Conservation (phyloP, 2,797 vertebrate species). For the Ptychobarbus kaznakovi region DNA sequence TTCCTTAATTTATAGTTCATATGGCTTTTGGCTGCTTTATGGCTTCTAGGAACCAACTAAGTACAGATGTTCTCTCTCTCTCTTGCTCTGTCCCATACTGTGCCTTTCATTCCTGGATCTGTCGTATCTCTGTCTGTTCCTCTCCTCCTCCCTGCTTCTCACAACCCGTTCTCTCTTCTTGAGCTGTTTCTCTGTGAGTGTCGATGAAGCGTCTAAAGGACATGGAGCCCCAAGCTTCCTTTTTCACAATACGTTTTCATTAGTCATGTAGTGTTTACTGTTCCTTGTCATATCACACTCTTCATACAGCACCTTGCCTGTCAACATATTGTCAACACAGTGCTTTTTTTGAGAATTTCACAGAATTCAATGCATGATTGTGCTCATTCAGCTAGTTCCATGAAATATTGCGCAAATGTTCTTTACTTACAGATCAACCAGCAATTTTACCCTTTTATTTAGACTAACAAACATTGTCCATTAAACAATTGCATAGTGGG, state of each 20-base stretch:
- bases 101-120: slow-evolving; percentile 18
- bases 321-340: not conserved
- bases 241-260: not conserved
- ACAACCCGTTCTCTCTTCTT: slow-evolving; percentile 1
- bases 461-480: not conserved
- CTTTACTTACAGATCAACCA: not conserved
- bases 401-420: not conserved
- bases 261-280: not conserved
- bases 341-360: not conserved
- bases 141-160: not conserved
- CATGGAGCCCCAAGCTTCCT: not conserved
- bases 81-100: slow-evolving; percentile 30
- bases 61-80: slow-evolving; percentile 1
- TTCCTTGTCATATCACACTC: not conserved
- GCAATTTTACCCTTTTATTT: not conserved
- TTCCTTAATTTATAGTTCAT: not conserved
- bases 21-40: not conserved
- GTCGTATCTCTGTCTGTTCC: not conserved
- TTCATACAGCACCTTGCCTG: not conserved
- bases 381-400: not conserved
- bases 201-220: not conserved
- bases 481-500: not conserved
- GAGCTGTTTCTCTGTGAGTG: not conserved
- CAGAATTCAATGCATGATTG: not conserved
- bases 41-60: not conserved